Percentiles rank a stretch among this genome's conserved stretches.
Evolutionary conservation across 2,797 vertebrate genomes (phyloP).

Genomic region (Mionectes olivaceus): DNA sequence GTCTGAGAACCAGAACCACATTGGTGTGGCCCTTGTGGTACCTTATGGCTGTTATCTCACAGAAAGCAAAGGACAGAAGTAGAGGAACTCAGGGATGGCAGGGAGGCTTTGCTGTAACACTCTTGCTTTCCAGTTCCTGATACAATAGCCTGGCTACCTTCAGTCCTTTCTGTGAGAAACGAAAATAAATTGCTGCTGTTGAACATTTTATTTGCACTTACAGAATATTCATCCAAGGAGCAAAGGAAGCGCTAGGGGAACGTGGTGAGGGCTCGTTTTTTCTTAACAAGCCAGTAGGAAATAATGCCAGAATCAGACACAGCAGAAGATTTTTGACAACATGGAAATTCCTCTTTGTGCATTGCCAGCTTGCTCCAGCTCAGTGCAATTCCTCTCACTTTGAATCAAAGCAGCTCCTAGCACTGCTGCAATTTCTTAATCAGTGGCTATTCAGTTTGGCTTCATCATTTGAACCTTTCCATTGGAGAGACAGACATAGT

Average conservation of each 20-base stretch:
- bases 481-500: neutral
- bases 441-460: constrained; percentile 1
- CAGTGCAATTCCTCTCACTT: constrained; percentile 8
- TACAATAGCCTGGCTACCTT: neutral
- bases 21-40: neutral
- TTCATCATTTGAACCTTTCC: constrained; percentile 23
- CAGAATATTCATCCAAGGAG: constrained; percentile 42
- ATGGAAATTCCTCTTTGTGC: constrained; percentile 38
- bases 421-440: constrained; percentile 41
- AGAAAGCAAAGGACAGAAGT: neutral
- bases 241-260: constrained; percentile 30
- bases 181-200: constrained; percentile 28
- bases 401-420: neutral
- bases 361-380: neutral
- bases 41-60: neutral
- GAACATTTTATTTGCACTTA: constrained; percentile 46
- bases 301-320: constrained; percentile 22
- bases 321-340: constrained; percentile 40
- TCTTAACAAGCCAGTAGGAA: constrained; percentile 35
- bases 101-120: neutral
- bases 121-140: neutral
- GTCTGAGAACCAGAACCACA: neutral
- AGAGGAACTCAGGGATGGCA: neutral
- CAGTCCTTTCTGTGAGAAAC: neutral
- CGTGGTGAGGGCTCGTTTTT: constrained; percentile 29